These are phyloP conservation scores for Ditylenchus weischeri DNA, from an alignment of 2,888 invertebrate species.

Conservation along the genomic window DNA sequence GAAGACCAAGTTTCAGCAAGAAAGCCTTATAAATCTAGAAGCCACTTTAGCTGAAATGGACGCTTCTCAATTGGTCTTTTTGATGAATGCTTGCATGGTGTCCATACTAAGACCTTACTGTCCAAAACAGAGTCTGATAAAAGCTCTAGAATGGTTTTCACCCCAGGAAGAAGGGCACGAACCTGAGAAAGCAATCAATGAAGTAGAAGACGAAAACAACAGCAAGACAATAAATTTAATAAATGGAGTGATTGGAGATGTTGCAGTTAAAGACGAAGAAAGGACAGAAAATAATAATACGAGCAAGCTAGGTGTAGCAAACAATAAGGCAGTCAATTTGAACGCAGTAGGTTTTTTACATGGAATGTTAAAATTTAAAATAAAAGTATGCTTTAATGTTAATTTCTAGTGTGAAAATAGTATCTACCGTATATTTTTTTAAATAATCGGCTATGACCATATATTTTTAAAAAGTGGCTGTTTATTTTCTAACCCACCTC, in stretches of 20 bases:
- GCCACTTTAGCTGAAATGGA: slow-evolving; percentile 29
- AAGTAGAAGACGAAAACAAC: no score
- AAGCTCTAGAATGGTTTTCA: slow-evolving; percentile 18
- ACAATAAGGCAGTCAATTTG: slow-evolving; percentile 19
- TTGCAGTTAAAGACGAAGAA: neutral
- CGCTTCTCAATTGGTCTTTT: slow-evolving; percentile 30
- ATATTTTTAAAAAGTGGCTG: no score
- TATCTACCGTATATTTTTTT: no score
- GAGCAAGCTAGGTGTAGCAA: neutral
- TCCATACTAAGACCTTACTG: slow-evolving; percentile 25
- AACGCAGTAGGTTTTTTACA: slow-evolving; percentile 15
- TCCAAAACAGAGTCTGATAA: slow-evolving; percentile 12
- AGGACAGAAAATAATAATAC: neutral
- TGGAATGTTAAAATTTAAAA: neutral
- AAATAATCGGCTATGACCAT: no score
- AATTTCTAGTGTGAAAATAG: no score
- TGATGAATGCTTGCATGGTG: slow-evolving; percentile 24
- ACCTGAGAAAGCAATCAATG: no score
- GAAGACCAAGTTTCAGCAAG: slow-evolving; percentile 29
- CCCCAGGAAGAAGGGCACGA: neutral
- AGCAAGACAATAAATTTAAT: neutral
- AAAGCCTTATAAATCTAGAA: slow-evolving; percentile 24
- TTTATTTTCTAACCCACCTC: no score
- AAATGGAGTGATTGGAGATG: neutral
- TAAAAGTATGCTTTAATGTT: no score